These are phyloP conservation scores for Fulica atra DNA, from an alignment of 2,113 vertebrate species.

Conservation along the genomic window DNA sequence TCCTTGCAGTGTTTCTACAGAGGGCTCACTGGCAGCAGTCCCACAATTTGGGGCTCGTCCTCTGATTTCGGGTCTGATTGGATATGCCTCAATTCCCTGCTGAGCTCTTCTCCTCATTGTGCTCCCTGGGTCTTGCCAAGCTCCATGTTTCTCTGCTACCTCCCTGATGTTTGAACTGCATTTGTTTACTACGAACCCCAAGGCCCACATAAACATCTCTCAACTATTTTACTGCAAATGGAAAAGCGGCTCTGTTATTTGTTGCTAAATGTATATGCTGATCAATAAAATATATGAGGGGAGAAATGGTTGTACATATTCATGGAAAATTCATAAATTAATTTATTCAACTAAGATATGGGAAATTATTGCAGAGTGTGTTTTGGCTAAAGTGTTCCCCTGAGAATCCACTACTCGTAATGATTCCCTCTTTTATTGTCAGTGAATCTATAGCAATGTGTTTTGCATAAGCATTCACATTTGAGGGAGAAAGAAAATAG, in stretches of 20 bases:
- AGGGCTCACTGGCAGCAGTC: background rate
- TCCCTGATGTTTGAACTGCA: conserved; percentile 10
- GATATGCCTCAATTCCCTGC: background rate
- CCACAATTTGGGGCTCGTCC: background rate
- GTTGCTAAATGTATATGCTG: conserved; percentile 58
- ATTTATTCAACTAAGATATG: conserved; percentile 61
- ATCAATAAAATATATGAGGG: conserved; percentile 65
- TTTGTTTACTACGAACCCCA: conserved; percentile 52
- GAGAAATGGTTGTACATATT: conserved; percentile 37
- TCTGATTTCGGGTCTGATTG: background rate
- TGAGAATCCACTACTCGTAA: conserved; percentile 47
- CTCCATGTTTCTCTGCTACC: background rate
- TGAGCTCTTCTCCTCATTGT: background rate
- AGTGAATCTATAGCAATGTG: conserved; percentile 58
- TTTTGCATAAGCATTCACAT: conserved; percentile 69
- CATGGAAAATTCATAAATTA: conserved; percentile 65
- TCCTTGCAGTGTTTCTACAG: background rate
- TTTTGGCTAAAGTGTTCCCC: conserved; percentile 65
- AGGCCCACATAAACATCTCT: conserved; percentile 59
- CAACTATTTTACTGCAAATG: conserved; percentile 62
- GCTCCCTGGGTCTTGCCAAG: background rate
- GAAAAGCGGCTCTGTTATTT: conserved; percentile 65
- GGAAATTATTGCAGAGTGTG: conserved; percentile 57
- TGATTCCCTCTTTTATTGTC: conserved; percentile 68
- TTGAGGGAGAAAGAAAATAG: conserved; percentile 54